Evolutionary conservation across 1,140 invertebrate species (phyloP), one percentile per base, ranked within the genome.

Genomic region (Penaeus vannamei): DNA sequence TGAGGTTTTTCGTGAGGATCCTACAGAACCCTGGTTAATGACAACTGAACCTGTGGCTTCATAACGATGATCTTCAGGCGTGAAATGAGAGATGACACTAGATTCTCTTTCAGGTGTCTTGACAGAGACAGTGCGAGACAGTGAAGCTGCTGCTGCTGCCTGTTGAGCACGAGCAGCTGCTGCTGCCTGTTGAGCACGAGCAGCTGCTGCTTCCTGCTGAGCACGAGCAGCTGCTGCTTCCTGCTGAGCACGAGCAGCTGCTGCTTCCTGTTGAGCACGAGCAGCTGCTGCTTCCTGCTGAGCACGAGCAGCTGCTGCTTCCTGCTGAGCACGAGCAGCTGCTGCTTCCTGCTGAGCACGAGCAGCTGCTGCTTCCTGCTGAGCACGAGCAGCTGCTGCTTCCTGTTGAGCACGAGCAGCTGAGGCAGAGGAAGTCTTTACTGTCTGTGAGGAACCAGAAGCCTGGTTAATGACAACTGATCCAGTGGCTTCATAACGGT

Each of bases 401-500:
- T 7, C 69, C 46, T 2, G 46, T 80, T 20, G 85, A n/a, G n/a
- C 46, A n/a, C 19, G 72, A 80, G 59, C 72, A 80, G 85, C 85
- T 80, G n/a, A 76, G 32, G 72, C 8, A 53, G 29, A 59, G 1
- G 85, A 60, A 0, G 22, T 61, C 23, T 53, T 53, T 53, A 8
- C 14, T 10, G 53, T 12, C 53, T 53, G 53, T 61, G 17, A 60
- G 17, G 72, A 60, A 17, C 26, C 26, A 23, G 36, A 79, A 29
- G 46, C 46, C 53, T 77, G 23, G 72, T 85, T 83, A 61, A 85
- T 86, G 79, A 72, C 69, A 66, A 89, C 86, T 12, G 82, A 80
- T 42, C 86, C 80, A 29, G 84, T 91, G 22, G 90, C 90, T 42
- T 85, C 90, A 61, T 85, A 89, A 23, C 22, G 62, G 72, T 89